A percentile compares a stretch with the other conserved stretches of the same genome.
phyloP scores from a whole-genome alignment of 2,797 vertebrate genomes.

The Periophthalmus magnuspinnatus region DNA sequence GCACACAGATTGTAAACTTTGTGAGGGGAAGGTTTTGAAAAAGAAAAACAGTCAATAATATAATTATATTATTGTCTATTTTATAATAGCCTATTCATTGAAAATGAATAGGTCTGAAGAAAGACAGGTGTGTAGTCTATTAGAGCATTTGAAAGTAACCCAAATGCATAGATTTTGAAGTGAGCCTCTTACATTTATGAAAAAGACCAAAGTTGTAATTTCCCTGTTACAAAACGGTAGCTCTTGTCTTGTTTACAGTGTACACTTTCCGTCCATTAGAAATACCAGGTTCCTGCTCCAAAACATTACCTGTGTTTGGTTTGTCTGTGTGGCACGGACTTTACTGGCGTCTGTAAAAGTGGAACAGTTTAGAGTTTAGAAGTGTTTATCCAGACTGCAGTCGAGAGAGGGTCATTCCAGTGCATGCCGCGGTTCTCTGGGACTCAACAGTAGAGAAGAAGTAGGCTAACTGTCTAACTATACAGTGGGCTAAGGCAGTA shows the following conservation, averaged over 20 bases:
- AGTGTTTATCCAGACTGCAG: conserved; percentile 12
- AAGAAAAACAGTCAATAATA: too few relatives aligned
- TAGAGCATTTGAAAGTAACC: too few relatives aligned
- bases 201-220: not conserved
- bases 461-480: not conserved
- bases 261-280: not conserved
- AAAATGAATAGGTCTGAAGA: too few relatives aligned
- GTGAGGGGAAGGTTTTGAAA: too few relatives aligned
- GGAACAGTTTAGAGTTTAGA: conserved; percentile 8
- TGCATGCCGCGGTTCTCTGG: not conserved
- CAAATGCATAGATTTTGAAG: too few relatives aligned
- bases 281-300: not conserved
- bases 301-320: conserved; percentile 11
- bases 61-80: too few relatives aligned
- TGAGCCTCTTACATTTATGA: not conserved
- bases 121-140: too few relatives aligned
- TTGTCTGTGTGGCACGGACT: not conserved
- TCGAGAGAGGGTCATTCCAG: conserved; percentile 1
- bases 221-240: not conserved
- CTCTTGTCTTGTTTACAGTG: conserved; percentile 1
- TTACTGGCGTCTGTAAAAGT: conserved; percentile 7
- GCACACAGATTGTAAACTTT: too few relatives aligned
- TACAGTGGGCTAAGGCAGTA: too few relatives aligned
- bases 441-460: not conserved
- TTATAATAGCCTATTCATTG: too few relatives aligned